phyloP scores from a whole-genome alignment of 1,140 invertebrate genomes.

The Drosophila dunni region DNA sequence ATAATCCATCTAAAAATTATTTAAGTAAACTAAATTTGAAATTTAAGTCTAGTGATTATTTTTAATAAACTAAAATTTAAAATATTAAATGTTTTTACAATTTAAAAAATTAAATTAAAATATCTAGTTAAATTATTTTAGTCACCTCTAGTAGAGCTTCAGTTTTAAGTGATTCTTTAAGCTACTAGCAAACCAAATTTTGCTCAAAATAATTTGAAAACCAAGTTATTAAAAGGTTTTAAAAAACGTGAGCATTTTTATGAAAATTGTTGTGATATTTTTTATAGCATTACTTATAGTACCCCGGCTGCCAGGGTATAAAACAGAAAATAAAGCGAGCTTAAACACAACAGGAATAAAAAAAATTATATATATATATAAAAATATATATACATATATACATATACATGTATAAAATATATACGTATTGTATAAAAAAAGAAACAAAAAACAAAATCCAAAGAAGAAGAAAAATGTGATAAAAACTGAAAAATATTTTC shows the following conservation, averaged over 20 bases:
- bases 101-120: too few species aligned
- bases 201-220: background rate
- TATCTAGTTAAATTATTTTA: too few species aligned
- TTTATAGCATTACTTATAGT: constrained; percentile 1
- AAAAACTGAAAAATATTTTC: constrained; percentile 81
- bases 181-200: background rate
- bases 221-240: too few species aligned
- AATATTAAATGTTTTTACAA: too few species aligned
- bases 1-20: too few species aligned
- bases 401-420: constrained; percentile 27
- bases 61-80: too few species aligned
- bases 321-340: constrained; percentile 53
- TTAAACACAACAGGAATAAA: constrained; percentile 51
- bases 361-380: constrained; percentile 25
- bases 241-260: background rate
- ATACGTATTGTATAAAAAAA: constrained; percentile 23
- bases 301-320: constrained; percentile 23
- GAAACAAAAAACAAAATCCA: constrained; percentile 67
- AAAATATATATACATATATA: constrained; percentile 8
- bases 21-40: too few species aligned
- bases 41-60: too few species aligned
- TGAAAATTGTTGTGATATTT: background rate
- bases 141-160: too few species aligned
- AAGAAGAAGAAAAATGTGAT: constrained; percentile 63
- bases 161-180: too few species aligned